Percentiles rank a stretch among this genome's conserved stretches.
phyloP scores from a whole-genome alignment of 2,113 vertebrate genomes.

The Psettodes erumei region DNA sequence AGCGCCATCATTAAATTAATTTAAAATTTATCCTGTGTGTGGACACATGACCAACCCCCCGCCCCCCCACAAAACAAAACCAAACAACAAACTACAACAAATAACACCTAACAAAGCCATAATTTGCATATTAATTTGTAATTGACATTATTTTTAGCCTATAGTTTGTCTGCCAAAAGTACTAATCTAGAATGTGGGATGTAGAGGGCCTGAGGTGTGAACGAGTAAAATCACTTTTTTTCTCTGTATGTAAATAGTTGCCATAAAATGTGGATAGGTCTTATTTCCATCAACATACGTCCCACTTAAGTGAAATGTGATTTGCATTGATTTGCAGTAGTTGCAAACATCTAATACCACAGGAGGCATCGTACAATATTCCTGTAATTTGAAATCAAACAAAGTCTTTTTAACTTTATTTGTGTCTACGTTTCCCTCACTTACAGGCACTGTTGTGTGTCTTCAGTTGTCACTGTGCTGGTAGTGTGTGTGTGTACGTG shows the following conservation, averaged over 20 bases:
- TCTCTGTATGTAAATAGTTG: background rate
- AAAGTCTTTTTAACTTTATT: slow-evolving; percentile 1
- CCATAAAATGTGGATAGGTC: background rate
- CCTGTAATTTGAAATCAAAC: background rate
- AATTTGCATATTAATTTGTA: too few relatives aligned
- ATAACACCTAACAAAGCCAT: too few relatives aligned
- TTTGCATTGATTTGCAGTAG: background rate
- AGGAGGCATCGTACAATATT: background rate
- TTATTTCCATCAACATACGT: slow-evolving; percentile 20
- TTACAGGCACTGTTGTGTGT: slow-evolving; percentile 28
- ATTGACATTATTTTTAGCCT: too few relatives aligned
- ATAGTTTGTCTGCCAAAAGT: too few relatives aligned
- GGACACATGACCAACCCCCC: too few relatives aligned
- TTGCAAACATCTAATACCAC: background rate
- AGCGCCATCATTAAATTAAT: background rate
- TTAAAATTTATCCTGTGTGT: too few relatives aligned
- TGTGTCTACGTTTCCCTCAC: slow-evolving; percentile 24
- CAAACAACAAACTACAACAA: too few relatives aligned
- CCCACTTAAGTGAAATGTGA: background rate
- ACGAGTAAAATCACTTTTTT: slow-evolving; percentile 6
- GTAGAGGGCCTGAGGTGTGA: background rate
- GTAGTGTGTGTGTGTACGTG: slow-evolving; percentile 27
- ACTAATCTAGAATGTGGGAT: background rate
- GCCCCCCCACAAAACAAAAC: too few relatives aligned
- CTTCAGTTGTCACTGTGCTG: slow-evolving; percentile 13